Base-by-base conservation (phyloP, 2,113 vertebrate genomes). In the Dromas ardeola region DNA sequence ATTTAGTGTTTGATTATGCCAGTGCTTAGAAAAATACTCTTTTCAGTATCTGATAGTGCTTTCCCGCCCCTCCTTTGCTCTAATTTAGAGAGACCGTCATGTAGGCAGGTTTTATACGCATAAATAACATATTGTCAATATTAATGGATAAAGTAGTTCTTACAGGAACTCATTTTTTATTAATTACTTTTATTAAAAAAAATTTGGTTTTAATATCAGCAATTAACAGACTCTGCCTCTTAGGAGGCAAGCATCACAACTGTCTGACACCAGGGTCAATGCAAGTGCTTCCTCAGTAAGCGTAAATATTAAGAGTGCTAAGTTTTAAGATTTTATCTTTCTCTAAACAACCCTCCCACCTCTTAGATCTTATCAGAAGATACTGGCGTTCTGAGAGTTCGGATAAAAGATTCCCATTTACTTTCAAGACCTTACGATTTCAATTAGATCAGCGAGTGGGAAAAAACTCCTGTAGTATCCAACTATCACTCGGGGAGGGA, bases 1-100 rank as follows among this genome's bases (percentile, higher is more conserved):
- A 55, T n/a, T 85, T 89, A 43, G 36, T 13, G 15, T 43, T 59
- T 58, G 10, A 63, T 71, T 78, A 71, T 22, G 34, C 10, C 26
- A 42, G 42, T 43, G 25, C 30, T 93, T 80, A 38, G 18, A 69
- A 82, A 69, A 85, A 80, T 2, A 53, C 6, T 36, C 25, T 36
- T 47, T 81, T 66, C 38, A 47, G 27, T 58, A 72, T 11, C 49
- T 38, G 3, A 19, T 26, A 36, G 9, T 11, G 25, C 17, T 29
- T 82, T 32, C 3, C 3, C 2, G 1, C 2, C 10, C 29, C 9
- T n/a, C 22, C 27, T 59, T n/a, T 10, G 49, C 16, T 30, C 15
- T 26, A 22, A 10, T 38, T 69, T 43, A 65, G 34, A 69, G 14
- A 86, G 85, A 80, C 6, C 1, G 1, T 13, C 2, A 4, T 1